Evolutionary conservation across 2,888 invertebrate species (phyloP), one percentile per base, ranked within the genome.

Genomic region (Iphiclides podalirius): DNA sequence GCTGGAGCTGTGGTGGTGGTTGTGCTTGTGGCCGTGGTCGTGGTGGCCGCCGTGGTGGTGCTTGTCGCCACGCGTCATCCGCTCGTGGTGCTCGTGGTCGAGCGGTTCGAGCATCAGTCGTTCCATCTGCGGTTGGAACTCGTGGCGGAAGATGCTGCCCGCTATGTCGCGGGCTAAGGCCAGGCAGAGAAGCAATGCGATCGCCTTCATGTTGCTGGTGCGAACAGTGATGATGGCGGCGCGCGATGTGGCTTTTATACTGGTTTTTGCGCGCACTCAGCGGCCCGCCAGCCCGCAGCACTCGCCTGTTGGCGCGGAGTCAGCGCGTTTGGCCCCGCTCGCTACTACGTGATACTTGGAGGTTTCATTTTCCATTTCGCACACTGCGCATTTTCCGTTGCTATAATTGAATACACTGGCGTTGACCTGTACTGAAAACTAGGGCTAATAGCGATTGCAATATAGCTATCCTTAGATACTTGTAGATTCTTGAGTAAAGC

Each of bases 201-300:
- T 71, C 60, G 77, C 75, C 76, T 79, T 86, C 87, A 87, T 87
- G 59, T 64, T 85, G 76, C 47, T 53, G 60, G 59, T n/a, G n/a
- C 75, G 52, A 47, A 57, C 39, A 60, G 57, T 62, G 54, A 58
- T 45, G 20, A 50, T 54, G 47, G 47, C 23, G 35, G 34, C 26
- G 17, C 36, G 33, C 41, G n/a, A 23, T 3, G 4, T 8, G 42
- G 57, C 59, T 64, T 79, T 72, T 79, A 79, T 77, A 75, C 54
- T 33, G 35, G 47, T 52, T 15, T 41, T 59, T 55, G 52, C 62
- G 70, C 55, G 2, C 37, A 63, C 38, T 73, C 66, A 70, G 76
- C 76, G 38, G 1, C 23, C 1, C 13, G 16, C 16, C 3, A 31
- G 4, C 16, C 1, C 16, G 28, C 13, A 26, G 9, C 11, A 13